These are phyloP conservation scores for Campoletis raptor DNA, from an alignment of 2,888 invertebrate genomes.

Conservation along the genomic window DNA sequence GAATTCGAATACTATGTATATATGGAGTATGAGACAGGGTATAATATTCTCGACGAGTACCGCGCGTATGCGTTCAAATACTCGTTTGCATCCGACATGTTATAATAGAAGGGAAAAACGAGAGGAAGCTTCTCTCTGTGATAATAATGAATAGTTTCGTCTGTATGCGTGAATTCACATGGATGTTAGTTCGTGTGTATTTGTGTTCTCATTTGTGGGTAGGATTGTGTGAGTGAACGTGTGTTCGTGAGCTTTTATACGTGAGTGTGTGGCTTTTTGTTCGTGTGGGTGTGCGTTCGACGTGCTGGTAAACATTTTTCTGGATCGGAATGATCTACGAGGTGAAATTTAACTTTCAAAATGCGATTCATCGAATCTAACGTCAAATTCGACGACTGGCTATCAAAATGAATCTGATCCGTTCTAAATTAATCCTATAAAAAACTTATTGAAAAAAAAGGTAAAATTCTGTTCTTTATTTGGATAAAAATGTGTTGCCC, in stretches of 20 bases:
- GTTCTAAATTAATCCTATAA: neutral
- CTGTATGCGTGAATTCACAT: neutral
- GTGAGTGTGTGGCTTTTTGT: neutral
- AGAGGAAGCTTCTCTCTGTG: slow-evolving; percentile 49
- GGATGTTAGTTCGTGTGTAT: neutral
- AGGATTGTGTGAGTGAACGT: slow-evolving; percentile 14
- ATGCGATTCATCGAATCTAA: neutral
- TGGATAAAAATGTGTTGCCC: no score
- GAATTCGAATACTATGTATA: neutral
- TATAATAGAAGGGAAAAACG: slow-evolving; percentile 51
- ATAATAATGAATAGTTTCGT: slow-evolving; percentile 52
- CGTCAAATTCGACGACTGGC: neutral
- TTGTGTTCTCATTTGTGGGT: slow-evolving; percentile 5
- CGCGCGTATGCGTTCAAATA: slow-evolving; percentile 21
- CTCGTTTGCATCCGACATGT: slow-evolving; percentile 53
- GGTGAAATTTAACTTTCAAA: neutral
- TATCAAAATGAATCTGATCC: neutral
- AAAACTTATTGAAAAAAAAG: neutral
- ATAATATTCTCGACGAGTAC: slow-evolving; percentile 36
- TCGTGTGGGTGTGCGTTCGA: slow-evolving; percentile 18
- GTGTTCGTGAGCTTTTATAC: neutral
- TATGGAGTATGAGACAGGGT: slow-evolving; percentile 8
- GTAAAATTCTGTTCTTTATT: no score
- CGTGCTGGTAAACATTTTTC: neutral
- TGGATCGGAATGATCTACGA: neutral